Conservation (phyloP, 2,888 invertebrate species). For the Entomobrya proxima region DNA sequence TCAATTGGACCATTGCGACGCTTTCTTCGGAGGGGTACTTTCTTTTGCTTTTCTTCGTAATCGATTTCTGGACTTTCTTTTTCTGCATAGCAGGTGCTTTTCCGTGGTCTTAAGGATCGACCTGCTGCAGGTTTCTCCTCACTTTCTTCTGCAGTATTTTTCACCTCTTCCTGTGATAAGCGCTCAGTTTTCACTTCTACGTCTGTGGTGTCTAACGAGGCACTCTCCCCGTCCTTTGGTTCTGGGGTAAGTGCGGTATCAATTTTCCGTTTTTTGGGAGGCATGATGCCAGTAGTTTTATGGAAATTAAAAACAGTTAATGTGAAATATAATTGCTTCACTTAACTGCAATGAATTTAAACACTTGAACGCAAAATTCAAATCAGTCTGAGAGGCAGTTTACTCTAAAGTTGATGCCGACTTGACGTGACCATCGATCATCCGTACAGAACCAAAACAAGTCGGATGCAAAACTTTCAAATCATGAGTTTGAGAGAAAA, state of each 20-base stretch:
- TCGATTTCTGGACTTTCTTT: slow-evolving; percentile 32
- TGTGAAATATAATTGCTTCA: too few species aligned
- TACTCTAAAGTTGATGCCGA: too few species aligned
- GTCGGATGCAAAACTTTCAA: too few species aligned
- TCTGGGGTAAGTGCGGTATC: neutral
- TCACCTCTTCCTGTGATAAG: slow-evolving; percentile 16
- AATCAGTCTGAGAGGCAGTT: too few species aligned
- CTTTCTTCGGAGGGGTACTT: slow-evolving; percentile 16
- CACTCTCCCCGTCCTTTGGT: neutral
- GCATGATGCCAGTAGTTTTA: neutral
- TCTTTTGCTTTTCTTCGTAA: slow-evolving; percentile 3
- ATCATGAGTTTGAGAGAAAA: too few species aligned
- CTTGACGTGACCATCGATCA: too few species aligned
- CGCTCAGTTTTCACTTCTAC: slow-evolving; percentile 32
- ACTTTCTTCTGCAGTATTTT: neutral
- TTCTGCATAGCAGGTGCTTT: slow-evolving; percentile 33
- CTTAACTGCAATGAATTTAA: too few species aligned
- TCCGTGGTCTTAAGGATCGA: slow-evolving; percentile 33
- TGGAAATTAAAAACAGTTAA: neutral
- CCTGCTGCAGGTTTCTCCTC: neutral
- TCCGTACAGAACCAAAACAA: too few species aligned
- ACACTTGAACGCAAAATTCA: too few species aligned
- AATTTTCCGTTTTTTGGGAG: slow-evolving; percentile 22
- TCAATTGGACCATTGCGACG: neutral
- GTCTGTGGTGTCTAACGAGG: neutral